A percentile compares a stretch with the other conserved stretches of the same genome.
These are phyloP conservation scores for Noturus placidus DNA, from an alignment of 2,113 vertebrate genomes.

Conservation along the genomic window DNA sequence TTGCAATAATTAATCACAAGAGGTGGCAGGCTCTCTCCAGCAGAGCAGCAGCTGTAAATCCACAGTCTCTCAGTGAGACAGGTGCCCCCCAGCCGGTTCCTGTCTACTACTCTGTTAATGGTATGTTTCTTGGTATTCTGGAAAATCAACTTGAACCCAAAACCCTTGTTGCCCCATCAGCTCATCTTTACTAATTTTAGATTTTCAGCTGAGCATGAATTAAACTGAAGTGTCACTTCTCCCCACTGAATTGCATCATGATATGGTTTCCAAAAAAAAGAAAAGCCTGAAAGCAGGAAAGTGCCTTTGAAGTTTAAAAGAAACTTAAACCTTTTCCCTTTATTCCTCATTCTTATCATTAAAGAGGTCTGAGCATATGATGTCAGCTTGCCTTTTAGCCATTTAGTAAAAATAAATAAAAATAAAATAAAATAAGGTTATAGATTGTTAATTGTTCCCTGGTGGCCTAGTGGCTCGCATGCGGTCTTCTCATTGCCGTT, in stretches of 20 bases:
- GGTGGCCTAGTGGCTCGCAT: too few species aligned
- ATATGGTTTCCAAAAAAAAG: not conserved
- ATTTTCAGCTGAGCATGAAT: constrained; percentile 25
- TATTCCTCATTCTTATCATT: constrained; percentile 1
- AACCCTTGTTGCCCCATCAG: constrained; percentile 39
- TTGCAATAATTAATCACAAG: constrained; percentile 62
- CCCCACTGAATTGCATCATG: constrained; percentile 27
- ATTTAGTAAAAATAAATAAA: not conserved
- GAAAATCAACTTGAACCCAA: constrained; percentile 53
- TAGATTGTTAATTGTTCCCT: too few species aligned
- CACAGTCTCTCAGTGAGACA: constrained; percentile 62
- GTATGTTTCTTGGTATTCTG: constrained; percentile 62
- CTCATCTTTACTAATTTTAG: constrained; percentile 50
- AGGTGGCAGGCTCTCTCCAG: constrained; percentile 60
- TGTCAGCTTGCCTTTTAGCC: not conserved
- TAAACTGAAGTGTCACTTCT: constrained; percentile 34
- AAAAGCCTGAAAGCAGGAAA: not conserved
- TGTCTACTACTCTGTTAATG: constrained; percentile 70
- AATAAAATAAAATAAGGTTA: not conserved
- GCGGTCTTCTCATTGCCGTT: too few species aligned
- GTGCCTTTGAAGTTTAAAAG: constrained; percentile 23
- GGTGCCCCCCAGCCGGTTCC: constrained; percentile 71
- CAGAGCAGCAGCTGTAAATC: constrained; percentile 71
- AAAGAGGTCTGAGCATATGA: constrained; percentile 22
- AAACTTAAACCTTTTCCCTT: constrained; percentile 10